Evolutionary conservation across 1,140 invertebrate genomes (phyloP).

Genomic region (Ips nitidus): DNA sequence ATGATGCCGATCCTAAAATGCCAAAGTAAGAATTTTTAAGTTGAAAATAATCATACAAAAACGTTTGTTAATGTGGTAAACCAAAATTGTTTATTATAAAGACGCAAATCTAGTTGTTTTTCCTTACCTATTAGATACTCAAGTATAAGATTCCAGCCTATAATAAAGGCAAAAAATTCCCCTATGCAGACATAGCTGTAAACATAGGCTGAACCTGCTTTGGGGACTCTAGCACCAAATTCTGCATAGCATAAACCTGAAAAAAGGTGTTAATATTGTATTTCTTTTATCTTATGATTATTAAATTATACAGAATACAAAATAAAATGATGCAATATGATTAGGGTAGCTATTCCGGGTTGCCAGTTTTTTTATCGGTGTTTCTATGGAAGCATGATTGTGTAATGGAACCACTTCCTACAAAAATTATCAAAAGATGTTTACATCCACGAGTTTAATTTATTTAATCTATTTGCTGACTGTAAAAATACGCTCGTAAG

Average conservation of each 20-base stretch:
- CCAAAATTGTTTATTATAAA: not conserved
- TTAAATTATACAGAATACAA: no score
- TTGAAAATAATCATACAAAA: constrained; percentile 15
- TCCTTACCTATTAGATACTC: constrained; percentile 84
- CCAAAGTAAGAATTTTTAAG: not conserved
- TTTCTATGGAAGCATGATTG: no score
- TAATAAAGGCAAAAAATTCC: constrained; percentile 76
- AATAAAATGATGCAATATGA: no score
- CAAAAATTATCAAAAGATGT: no score
- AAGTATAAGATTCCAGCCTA: constrained; percentile 87
- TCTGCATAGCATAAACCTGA: constrained; percentile 82
- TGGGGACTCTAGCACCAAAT: constrained; percentile 85
- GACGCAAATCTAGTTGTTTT: not conserved
- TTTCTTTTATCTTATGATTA: no score
- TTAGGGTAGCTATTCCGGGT: no score
- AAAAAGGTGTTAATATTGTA: constrained; percentile 42
- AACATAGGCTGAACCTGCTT: constrained; percentile 84
- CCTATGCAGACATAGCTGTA: constrained; percentile 90
- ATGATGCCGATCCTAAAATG: constrained; percentile 65
- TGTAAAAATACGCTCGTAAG: no score
- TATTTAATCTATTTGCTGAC: no score
- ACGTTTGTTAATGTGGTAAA: not conserved
- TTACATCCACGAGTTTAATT: no score
- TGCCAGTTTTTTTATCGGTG: no score
- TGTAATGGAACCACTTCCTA: no score